Conservation (phyloP, 1,140 invertebrate species). For the Caenorhabditis briggsae region DNA sequence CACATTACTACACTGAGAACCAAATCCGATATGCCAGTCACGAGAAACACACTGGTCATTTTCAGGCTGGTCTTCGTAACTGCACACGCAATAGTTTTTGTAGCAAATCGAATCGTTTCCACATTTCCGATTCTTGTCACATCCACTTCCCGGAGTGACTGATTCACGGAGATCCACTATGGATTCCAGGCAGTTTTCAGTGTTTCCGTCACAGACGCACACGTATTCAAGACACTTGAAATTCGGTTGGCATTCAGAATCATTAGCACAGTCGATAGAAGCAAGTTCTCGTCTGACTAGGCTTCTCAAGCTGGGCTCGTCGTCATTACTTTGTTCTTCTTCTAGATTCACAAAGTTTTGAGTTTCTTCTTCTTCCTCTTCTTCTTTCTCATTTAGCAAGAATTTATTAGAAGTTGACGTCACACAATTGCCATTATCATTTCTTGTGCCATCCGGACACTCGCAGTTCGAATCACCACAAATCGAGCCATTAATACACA, state of each 20-base stretch:
- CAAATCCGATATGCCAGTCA: conserved; percentile 46
- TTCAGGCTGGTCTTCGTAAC: conserved; percentile 52
- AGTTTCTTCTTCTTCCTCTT: not conserved
- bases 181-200: conserved; percentile 12
- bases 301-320: conserved; percentile 40
- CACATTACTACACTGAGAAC: conserved; percentile 47
- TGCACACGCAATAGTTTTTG: conserved; percentile 61
- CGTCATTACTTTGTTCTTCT: not conserved
- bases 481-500: conserved; percentile 60
- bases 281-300: conserved; percentile 9
- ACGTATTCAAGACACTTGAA: conserved; percentile 63
- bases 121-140: conserved; percentile 54
- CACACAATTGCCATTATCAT: conserved; percentile 48
- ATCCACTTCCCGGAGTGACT: conserved; percentile 58
- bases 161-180: not conserved
- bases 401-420: not conserved
- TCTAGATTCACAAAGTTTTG: not conserved
- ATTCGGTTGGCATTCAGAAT: conserved; percentile 62
- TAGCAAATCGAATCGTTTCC: conserved; percentile 60
- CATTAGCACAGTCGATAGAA: conserved; percentile 39
- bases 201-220: conserved; percentile 64
- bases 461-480: conserved; percentile 60
- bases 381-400: not conserved
- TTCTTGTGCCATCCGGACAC: conserved; percentile 41
- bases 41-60: conserved; percentile 52